Base-by-base conservation (phyloP, 2,888 invertebrate species). In the Parnassius apollo region DNA sequence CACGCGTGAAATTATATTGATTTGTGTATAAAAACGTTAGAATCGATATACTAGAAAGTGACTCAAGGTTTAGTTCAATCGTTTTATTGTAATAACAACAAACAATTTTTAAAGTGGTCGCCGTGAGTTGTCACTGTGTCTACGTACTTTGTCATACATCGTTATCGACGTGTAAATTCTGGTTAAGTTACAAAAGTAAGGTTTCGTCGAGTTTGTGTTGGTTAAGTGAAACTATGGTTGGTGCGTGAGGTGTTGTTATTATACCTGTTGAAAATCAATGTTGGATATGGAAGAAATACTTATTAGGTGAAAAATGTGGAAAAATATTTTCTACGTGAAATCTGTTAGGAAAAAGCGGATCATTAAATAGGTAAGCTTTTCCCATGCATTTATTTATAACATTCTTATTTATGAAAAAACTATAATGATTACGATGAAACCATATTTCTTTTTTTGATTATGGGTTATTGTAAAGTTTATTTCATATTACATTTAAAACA, bases 291-390 rank as follows among this genome's bases (percentile, higher is more conserved):
- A 76, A 72, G 70, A 67, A 78, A 80, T 81, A 76, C 71, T 71
- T 73, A 76, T 75, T 68, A 75, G 72, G 71, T 82, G 76, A 88
- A 86, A 69, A 80, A 91, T 90, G 90, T 85, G 86, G 86, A 81
- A 82, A 73, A 82, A 80, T 75, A 78, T 86, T 75, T 86, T 87
- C 78, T 87, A 81, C 79, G 81, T 84, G 65, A 91, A 90, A 80
- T 86, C 88, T 74, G 91, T 91, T 66, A 83, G 91, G 77, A 91
- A 91, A 91, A 91, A 91, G 89, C 76, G 71, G 77, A 76, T 75
- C 73, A 70, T 69, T 69, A 70, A 76, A 75, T 87, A 88, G 84
- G 88, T 89, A 69, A 82, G 87, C 2, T 50, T 54, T 35, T 25
- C 2, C 11, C 2, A 53, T 13, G 9, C 7, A 13, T 1, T 13